Percentiles rank a stretch among this genome's conserved stretches.
These are phyloP conservation scores for Chloromyia formosa DNA, from an alignment of 2,888 invertebrate genomes.

Conservation along the genomic window DNA sequence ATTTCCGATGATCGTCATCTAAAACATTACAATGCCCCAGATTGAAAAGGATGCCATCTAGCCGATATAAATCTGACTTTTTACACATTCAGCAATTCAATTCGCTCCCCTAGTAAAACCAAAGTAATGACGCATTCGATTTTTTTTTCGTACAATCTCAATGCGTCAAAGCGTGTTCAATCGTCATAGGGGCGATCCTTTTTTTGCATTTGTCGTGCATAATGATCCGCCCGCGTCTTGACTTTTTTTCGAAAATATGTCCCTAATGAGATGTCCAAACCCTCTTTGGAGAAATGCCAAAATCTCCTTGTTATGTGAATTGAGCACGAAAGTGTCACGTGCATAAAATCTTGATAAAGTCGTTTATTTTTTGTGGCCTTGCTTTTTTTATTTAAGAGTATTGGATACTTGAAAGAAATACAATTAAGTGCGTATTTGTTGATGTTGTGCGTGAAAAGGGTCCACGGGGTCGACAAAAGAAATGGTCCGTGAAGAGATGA, in stretches of 20 bases:
- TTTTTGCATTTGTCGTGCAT: neutral
- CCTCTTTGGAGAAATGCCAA: neutral
- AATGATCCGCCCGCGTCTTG: neutral
- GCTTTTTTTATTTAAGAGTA: neutral
- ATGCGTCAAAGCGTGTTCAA: neutral
- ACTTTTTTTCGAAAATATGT: conserved; percentile 1
- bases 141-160: too few species aligned
- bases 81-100: conserved; percentile 28
- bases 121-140: neutral
- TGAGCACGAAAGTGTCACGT: conserved; percentile 32
- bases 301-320: conserved; percentile 23
- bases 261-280: conserved; percentile 4
- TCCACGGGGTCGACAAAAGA: neutral
- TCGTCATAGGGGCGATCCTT: neutral
- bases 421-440: conserved; percentile 1
- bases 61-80: conserved; percentile 29
- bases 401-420: neutral
- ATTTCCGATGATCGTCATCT: neutral
- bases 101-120: neutral
- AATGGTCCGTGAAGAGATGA: neutral
- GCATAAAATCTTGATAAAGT: conserved; percentile 29
- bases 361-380: neutral
- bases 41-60: neutral
- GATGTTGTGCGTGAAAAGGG: neutral
- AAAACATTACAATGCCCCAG: neutral